A percentile compares a stretch with the other conserved stretches of the same genome.
Evolutionary conservation across 2,113 vertebrate species (phyloP).

Genomic region (Catharus fuscescens): DNA sequence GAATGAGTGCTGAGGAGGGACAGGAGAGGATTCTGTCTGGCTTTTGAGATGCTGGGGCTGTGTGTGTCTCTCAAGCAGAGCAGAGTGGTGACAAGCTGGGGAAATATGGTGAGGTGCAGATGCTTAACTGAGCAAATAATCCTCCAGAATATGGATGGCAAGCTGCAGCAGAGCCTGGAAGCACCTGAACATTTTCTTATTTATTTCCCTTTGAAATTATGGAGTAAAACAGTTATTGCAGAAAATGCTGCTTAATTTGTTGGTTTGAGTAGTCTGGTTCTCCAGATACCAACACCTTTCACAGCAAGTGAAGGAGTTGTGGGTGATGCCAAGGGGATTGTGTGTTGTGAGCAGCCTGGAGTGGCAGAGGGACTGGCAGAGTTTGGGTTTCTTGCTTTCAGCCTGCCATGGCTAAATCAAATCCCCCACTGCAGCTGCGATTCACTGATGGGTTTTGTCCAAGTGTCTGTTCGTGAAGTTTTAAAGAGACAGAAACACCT

Average conservation of each 20-base stretch:
- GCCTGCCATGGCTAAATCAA: not conserved
- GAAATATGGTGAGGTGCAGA: not conserved
- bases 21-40: not conserved
- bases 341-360: not conserved
- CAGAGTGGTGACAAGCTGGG: not conserved
- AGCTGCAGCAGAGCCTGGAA: not conserved
- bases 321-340: not conserved
- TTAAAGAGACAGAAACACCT: conserved; percentile 76
- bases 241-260: not conserved
- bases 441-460: conserved; percentile 57
- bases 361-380: not conserved
- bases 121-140: not conserved
- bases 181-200: not conserved
- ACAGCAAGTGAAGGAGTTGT: not conserved
- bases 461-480: conserved; percentile 62
- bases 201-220: not conserved
- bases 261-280: not conserved
- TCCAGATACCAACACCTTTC: not conserved
- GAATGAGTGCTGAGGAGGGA: not conserved
- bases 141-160: not conserved
- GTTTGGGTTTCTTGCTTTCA: not conserved
- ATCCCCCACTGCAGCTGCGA: not conserved
- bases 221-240: not conserved
- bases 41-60: not conserved
- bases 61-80: not conserved